Evolutionary conservation across 2,113 vertebrate genomes (phyloP), one percentile per base, ranked within the genome.

Genomic region (Leptosomus discolor): DNA sequence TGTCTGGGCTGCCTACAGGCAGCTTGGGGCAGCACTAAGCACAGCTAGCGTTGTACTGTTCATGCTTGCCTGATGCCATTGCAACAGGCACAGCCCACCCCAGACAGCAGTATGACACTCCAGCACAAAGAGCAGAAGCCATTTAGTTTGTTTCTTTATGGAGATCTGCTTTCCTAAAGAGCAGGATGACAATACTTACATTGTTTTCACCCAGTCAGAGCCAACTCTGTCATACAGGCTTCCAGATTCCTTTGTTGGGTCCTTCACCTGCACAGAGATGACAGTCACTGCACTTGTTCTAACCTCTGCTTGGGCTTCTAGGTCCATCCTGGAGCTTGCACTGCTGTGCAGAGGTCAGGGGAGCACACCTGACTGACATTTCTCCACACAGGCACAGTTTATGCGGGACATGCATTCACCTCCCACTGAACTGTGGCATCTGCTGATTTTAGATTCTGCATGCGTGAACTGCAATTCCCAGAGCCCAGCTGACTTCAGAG

Each of bases 181-280:
- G 75, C 41, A 24, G 29, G 18, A 74, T 24, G 14, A 76, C 32
- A 85, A 85, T 71, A 99, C 99, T 98, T 98, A 99, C 99, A 99
- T 78, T 73, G 92, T 58, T 21, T 53, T 57, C n/a, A 98, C 88
- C 98, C 98, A 99, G 77, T 96, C 95, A 32, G 58, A 85, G 58
- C 88, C 97, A 94, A 94, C 74, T 50, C 46, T 92, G 60, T n/a
- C 24, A 39, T 88, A 95, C 2, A 99, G 95, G 48, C 18, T 50
- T 8, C 0, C 6, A 0, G 8, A 29, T 32, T 60, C 69, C 37
- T 39, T 86, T 39, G 12, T 0, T 8, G 97, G 98, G 67, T 88
- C 63, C 5, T 89, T 92, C 41, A 99, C 98, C 99, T 99, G 43
- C 37, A 89, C 34, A 80, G 65, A 91, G 74, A 94, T 9, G 11